These are phyloP conservation scores for Tokudaia tokunoshimensis DNA, from an alignment of 2,797 vertebrate genomes.

Conservation along the genomic window DNA sequence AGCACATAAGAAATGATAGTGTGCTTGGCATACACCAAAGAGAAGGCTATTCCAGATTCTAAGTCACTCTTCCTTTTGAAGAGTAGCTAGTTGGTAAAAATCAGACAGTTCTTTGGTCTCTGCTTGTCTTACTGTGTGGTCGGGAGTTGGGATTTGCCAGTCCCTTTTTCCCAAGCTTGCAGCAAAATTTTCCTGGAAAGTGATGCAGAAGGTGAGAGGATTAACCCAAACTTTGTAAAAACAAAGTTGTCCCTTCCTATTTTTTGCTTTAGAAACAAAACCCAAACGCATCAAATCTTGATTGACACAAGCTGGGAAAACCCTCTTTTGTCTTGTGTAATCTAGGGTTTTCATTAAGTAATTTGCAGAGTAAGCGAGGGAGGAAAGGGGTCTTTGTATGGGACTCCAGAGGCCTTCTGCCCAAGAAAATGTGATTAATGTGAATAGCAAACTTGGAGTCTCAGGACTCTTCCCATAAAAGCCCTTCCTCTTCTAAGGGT, in stretches of 20 bases:
- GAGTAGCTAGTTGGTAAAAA: conserved; percentile 22
- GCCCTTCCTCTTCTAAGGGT: conserved; percentile 48
- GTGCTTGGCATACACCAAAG: not conserved
- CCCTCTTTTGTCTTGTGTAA: conserved; percentile 67
- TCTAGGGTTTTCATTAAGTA: conserved; percentile 68
- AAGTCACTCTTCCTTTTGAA: conserved; percentile 54
- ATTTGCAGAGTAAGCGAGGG: conserved; percentile 47
- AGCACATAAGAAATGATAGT: not conserved
- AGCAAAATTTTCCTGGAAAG: conserved; percentile 55
- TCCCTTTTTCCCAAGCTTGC: conserved; percentile 50
- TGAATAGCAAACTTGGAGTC: conserved; percentile 40
- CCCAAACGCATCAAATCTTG: conserved; percentile 63
- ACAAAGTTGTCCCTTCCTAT: conserved; percentile 68
- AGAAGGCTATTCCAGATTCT: not conserved
- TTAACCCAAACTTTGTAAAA: conserved; percentile 67
- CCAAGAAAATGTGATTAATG: conserved; percentile 68
- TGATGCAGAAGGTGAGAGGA: conserved; percentile 30
- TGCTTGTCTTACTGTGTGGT: not conserved
- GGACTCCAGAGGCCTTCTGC: conserved; percentile 51
- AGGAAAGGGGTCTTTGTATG: conserved; percentile 66
- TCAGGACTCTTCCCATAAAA: conserved; percentile 4
- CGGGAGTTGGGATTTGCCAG: conserved; percentile 25
- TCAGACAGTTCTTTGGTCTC: conserved; percentile 32
- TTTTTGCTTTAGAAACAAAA: conserved; percentile 65
- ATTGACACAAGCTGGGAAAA: conserved; percentile 27